Evolutionary conservation across 2,888 invertebrate genomes (phyloP).

Genomic region (Nephrotoma flavescens): DNA sequence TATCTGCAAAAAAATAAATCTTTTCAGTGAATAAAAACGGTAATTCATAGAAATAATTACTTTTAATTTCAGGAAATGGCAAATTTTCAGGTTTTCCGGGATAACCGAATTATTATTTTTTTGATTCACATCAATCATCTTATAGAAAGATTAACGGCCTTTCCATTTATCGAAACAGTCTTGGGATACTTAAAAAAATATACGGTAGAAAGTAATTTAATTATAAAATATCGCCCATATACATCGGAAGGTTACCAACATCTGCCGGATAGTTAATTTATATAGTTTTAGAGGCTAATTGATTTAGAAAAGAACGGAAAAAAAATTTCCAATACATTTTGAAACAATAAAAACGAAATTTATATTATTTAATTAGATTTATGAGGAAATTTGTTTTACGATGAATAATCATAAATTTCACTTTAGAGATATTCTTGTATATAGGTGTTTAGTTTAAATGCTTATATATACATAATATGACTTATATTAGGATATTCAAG

Average conservation of each 20-base stretch:
- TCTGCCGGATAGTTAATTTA: background rate
- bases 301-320: background rate
- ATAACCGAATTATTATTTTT: no score
- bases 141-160: no score
- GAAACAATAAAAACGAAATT: background rate
- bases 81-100: no score
- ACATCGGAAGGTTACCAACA: background rate
- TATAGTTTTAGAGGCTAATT: background rate
- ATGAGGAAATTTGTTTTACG: background rate
- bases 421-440: background rate
- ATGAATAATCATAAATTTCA: background rate
- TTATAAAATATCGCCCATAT: background rate
- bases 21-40: background rate
- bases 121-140: no score
- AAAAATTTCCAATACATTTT: background rate
- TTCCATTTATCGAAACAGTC: no score
- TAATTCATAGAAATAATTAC: no score
- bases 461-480: background rate
- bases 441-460: background rate
- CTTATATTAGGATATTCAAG: background rate
- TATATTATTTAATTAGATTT: background rate
- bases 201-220: no score
- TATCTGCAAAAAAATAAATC: background rate
- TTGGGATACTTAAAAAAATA: no score
- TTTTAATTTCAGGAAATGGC: no score